Evolutionary conservation across 2,113 vertebrate genomes (phyloP), one percentile per base, ranked within the genome.

Genomic region (Climacteris rufus): DNA sequence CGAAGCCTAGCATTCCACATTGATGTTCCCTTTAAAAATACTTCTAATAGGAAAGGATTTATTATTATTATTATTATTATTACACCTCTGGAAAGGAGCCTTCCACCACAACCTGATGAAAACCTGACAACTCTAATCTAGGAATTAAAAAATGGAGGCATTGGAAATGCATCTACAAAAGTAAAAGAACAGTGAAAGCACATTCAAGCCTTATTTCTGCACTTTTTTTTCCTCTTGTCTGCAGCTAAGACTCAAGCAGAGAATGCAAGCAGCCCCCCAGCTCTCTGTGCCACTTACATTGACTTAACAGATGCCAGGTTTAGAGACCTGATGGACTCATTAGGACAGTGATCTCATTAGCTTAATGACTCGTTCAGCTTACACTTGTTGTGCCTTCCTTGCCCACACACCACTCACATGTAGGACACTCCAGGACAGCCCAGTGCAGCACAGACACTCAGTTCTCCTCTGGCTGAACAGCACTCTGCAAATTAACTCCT

Each of bases 311-410:
- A 93, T 87, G 93, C 53, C 19, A 33, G 3, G 2, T 50, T 60
- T 52, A 64, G 56, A 54, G 89, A 94, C 69, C 57, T 50, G 89
- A 88, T 87, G 65, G 83, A 54, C 69, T 97, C 91, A 95, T 87
- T 90, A 87, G 83, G 90, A 86, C 52, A 45, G 89, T 64, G 89
- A 96, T 95, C 94, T 93, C 87, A 94, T 96, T 89, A 91, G 68
- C 81, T 83, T 93, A 96, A 93, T 20, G 80, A 91, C 53, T 84
- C 91, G 24, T 68, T 57, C 63, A 87, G 83, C 83, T 54, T 80
- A 64, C 76, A 74, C 68, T 61, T 28, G 28, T 42, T 95, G 86
- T 57, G 61, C 59, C 86, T 78, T 83, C 86, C 85, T 91, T 91
- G 77, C 90, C 74, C 61, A 66, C 77, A 91, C 59, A 75, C 74